These are phyloP conservation scores for Dasysyrphus tricinctus DNA, from an alignment of 2,888 invertebrate genomes.

Conservation along the genomic window DNA sequence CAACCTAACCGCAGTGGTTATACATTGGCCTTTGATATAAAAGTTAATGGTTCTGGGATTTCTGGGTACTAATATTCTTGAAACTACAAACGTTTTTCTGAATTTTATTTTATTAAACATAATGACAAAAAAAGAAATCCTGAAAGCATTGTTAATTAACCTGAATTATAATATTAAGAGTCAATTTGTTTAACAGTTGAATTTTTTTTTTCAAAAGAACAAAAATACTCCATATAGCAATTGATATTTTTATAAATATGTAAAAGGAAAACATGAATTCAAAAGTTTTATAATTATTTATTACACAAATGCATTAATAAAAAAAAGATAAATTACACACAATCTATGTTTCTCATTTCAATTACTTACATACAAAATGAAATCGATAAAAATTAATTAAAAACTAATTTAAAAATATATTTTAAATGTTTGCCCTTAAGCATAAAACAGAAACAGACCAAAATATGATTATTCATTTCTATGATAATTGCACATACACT, in stretches of 20 bases:
- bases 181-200: neutral
- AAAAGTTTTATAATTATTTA: neutral
- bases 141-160: too few relatives aligned
- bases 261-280: neutral
- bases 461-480: neutral
- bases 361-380: neutral
- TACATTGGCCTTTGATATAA: too few relatives aligned
- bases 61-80: too few relatives aligned
- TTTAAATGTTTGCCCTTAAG: neutral
- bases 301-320: neutral
- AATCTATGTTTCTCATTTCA: neutral
- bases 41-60: too few relatives aligned
- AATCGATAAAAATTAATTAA: slow-evolving; percentile 3
- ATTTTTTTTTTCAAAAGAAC: neutral
- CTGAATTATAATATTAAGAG: neutral
- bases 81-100: too few relatives aligned
- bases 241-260: too few relatives aligned
- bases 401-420: neutral
- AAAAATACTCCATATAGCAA: too few relatives aligned
- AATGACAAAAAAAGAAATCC: too few relatives aligned
- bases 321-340: neutral
- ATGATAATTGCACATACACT: neutral
- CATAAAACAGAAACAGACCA: neutral
- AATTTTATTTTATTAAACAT: too few relatives aligned
- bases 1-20: too few relatives aligned